Evolutionary conservation across 2,888 invertebrate species (phyloP).

Genomic region (Onchidella celtica): DNA sequence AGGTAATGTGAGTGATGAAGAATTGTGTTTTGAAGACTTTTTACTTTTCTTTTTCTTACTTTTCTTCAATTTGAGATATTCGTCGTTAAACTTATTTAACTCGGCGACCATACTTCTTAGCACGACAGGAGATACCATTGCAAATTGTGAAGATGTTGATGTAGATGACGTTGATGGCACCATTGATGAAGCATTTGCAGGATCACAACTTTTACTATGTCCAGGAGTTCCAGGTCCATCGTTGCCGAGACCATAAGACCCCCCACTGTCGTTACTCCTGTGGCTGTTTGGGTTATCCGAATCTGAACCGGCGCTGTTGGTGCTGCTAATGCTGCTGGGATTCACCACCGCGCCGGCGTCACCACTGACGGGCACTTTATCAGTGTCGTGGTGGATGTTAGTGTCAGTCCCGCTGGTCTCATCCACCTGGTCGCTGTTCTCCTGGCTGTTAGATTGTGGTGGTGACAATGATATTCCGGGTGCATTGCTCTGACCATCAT

Average conservation of each 20-base stretch:
- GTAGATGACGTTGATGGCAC: neutral
- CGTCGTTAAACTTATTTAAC: constrained; percentile 68
- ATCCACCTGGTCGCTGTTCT: neutral
- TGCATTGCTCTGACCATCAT: neutral
- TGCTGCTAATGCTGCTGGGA: neutral
- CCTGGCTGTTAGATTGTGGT: neutral
- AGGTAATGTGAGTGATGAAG: neutral
- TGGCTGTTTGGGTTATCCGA: neutral
- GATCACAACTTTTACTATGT: neutral
- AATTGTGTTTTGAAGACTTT: constrained; percentile 51
- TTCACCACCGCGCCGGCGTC: neutral
- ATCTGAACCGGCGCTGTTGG: neutral
- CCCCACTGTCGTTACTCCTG: neutral
- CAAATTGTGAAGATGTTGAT: neutral
- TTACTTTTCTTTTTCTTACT: constrained; percentile 61
- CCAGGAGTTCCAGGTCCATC: neutral
- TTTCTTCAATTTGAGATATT: constrained; percentile 63
- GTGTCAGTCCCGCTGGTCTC: too few species aligned
- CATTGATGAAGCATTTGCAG: neutral
- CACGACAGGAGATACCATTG: constrained; percentile 70
- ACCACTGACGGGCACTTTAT: neutral
- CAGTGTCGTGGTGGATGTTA: too few species aligned
- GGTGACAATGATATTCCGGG: neutral
- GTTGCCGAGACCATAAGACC: neutral
- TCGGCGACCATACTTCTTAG: constrained; percentile 73